phyloP scores from a whole-genome alignment of 2,113 vertebrate species.

The Brachyhypopomus gauderio region DNA sequence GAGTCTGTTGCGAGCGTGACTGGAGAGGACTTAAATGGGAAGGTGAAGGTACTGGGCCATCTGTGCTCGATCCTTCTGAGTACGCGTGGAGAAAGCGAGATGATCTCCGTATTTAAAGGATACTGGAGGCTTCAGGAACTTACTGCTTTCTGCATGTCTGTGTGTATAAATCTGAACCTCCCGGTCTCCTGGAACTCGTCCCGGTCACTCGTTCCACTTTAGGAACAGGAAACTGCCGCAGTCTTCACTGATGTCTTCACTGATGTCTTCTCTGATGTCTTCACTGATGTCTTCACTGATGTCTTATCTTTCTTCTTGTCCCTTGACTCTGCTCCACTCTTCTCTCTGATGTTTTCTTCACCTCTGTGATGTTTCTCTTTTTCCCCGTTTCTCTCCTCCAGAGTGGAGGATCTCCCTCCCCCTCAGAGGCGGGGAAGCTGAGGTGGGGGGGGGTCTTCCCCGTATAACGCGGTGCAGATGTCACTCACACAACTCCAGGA shows the following conservation, averaged over 20 bases:
- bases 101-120: not conserved
- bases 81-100: not conserved
- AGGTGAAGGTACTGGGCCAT: not conserved
- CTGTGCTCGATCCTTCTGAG: not conserved
- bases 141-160: not conserved
- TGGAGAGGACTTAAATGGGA: not conserved
- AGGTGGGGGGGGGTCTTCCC: conserved; percentile 23
- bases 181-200: conserved; percentile 14
- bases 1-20: not conserved
- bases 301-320: conserved; percentile 5
- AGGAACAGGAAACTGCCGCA: conserved; percentile 28
- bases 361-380: conserved; percentile 1
- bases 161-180: not conserved
- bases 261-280: conserved; percentile 15
- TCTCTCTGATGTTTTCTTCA: conserved; percentile 2
- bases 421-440: not conserved
- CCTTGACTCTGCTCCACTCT: conserved; percentile 35
- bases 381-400: conserved; percentile 12
- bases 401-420: conserved; percentile 21
- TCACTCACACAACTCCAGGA: conserved; percentile 31
- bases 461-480: conserved; percentile 7
- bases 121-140: not conserved
- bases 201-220: conserved; percentile 6
- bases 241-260: not conserved
- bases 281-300: conserved; percentile 14